Conservation (phyloP, 2,113 vertebrate species). For the Mesoclemmys tuberculata region DNA sequence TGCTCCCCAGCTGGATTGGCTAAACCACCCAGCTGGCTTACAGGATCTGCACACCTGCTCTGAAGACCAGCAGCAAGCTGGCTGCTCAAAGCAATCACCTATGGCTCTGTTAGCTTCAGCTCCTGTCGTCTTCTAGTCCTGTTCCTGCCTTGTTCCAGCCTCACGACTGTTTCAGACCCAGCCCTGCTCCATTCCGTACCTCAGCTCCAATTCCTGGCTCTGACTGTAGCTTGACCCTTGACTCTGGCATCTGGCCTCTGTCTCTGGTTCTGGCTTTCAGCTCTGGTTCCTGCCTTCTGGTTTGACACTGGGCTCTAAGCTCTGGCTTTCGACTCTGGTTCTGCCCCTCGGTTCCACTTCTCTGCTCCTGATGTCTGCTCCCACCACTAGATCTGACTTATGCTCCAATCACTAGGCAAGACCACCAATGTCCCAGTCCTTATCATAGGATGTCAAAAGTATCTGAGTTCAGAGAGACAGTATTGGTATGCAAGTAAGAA, state of each 20-base stretch:
- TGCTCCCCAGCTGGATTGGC: too few relatives aligned
- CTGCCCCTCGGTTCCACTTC: too few relatives aligned
- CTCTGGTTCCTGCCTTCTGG: too few relatives aligned
- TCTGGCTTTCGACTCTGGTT: too few relatives aligned
- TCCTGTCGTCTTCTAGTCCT: neutral
- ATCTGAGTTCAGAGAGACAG: neutral
- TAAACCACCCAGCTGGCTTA: too few relatives aligned
- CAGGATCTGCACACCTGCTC: too few relatives aligned
- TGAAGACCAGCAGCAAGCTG: neutral
- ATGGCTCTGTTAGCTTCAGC: neutral
- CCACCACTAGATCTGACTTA: too few relatives aligned
- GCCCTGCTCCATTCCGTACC: neutral
- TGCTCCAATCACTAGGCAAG: too few relatives aligned
- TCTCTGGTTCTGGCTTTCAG: neutral
- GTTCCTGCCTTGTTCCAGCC: neutral
- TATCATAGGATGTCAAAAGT: neutral
- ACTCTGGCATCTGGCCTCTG: neutral
- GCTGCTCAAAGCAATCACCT: neutral
- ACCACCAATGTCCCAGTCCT: too few relatives aligned
- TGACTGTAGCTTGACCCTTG: neutral
- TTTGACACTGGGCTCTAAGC: too few relatives aligned
- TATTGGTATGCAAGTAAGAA: neutral
- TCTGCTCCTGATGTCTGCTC: too few relatives aligned
- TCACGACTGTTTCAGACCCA: neutral
- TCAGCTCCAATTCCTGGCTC: neutral